phyloP scores from a whole-genome alignment of 2,113 vertebrate genomes.

The Chloroceryle aenea region DNA sequence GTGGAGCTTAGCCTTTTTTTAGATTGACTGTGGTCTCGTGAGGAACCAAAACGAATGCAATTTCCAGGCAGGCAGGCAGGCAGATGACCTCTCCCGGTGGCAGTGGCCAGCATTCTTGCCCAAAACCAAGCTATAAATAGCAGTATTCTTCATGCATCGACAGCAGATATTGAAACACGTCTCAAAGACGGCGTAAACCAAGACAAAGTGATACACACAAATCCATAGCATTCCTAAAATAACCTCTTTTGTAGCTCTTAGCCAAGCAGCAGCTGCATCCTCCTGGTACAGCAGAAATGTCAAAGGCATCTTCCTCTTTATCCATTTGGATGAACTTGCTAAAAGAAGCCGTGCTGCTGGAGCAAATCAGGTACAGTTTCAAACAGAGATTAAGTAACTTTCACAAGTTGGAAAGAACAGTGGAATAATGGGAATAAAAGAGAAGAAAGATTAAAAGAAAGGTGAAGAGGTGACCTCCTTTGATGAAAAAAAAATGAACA shows the following conservation, averaged over 20 bases:
- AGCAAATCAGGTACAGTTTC: conserved; percentile 51
- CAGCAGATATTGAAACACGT: background rate
- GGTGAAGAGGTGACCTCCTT: conserved; percentile 64
- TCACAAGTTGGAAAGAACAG: conserved; percentile 39
- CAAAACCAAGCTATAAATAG: conserved; percentile 19
- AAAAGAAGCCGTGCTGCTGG: conserved; percentile 18
- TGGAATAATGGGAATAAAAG: conserved; percentile 49
- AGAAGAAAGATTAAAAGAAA: conserved; percentile 58
- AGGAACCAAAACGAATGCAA: rapidly evolving
- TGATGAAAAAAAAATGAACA: conserved; percentile 50
- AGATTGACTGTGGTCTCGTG: background rate
- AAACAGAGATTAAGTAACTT: conserved; percentile 66
- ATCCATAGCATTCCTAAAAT: conserved; percentile 52
- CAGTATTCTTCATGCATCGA: background rate
- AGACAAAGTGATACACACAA: background rate
- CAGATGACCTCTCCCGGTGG: background rate
- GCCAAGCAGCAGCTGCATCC: background rate
- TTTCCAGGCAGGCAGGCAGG: background rate
- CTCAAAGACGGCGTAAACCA: conserved; percentile 6
- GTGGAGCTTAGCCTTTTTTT: background rate
- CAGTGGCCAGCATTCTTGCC: background rate
- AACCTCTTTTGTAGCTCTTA: conserved; percentile 30
- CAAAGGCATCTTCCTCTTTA: conserved; percentile 63
- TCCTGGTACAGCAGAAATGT: conserved; percentile 12
- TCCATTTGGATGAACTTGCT: conserved; percentile 14